phyloP scores from a whole-genome alignment of 2,797 vertebrate species.

The Cossypha caffra region DNA sequence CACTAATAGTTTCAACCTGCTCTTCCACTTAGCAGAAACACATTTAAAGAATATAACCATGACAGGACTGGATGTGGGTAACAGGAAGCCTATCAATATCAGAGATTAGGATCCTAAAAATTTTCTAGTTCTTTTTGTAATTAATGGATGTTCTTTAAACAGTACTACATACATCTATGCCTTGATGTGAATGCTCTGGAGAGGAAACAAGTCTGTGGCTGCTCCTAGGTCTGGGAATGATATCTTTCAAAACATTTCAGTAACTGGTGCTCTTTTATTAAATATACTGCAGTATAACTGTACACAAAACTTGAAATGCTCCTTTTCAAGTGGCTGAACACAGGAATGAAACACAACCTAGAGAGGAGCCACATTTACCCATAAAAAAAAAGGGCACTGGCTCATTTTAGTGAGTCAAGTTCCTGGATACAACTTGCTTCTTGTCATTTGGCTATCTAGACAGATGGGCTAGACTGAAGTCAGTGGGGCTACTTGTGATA shows the following conservation, averaged over 20 bases:
- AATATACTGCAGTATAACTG: neutral
- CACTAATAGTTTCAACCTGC: neutral
- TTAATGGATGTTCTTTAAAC: neutral
- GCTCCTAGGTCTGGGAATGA: neutral
- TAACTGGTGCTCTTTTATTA: neutral
- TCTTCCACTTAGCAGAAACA: neutral
- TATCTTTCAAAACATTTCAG: neutral
- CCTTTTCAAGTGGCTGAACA: neutral
- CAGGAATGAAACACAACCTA: neutral
- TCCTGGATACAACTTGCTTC: neutral
- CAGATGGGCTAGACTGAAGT: neutral
- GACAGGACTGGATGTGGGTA: neutral
- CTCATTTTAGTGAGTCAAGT: neutral
- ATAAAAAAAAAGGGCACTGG: neutral
- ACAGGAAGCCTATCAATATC: neutral
- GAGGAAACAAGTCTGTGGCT: neutral
- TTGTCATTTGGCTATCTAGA: neutral
- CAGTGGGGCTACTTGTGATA: neutral
- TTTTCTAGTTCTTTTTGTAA: neutral
- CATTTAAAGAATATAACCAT: neutral
- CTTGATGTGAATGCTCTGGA: neutral
- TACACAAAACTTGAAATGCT: neutral
- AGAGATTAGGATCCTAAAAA: neutral
- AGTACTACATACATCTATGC: neutral
- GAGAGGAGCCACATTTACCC: neutral